These are phyloP conservation scores for Strigamia transsilvanica DNA, from an alignment of 2,888 invertebrate genomes.

Conservation along the genomic window DNA sequence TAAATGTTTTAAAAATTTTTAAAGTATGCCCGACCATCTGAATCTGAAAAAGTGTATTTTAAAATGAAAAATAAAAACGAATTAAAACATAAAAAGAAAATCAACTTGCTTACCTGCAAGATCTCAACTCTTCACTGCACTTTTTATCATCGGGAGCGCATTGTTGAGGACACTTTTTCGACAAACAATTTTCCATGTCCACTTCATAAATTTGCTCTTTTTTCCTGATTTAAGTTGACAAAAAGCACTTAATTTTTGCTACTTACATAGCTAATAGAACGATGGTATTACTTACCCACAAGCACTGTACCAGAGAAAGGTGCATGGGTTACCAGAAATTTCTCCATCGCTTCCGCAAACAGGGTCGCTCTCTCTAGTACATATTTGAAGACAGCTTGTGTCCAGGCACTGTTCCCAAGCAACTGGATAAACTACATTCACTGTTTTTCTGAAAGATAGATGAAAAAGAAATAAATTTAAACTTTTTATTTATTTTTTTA, in stretches of 20 bases:
- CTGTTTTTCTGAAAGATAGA: neutral
- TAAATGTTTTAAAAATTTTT: too few species aligned
- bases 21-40: too few species aligned
- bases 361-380: neutral
- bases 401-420: neutral
- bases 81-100: neutral
- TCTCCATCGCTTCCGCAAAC: constrained; percentile 32
- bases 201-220: constrained; percentile 6
- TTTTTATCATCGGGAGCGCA: neutral
- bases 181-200: neutral
- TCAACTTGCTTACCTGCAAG: neutral
- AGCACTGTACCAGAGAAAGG: neutral
- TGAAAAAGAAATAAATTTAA: neutral
- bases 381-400: neutral
- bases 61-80: neutral
- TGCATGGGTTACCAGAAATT: neutral
- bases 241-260: neutral
- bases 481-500: neutral
- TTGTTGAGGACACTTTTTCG: neutral
- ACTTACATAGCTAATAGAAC: too few species aligned
- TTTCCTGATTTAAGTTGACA: neutral
- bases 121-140: neutral
- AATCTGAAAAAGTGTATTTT: neutral
- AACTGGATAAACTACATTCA: neutral
- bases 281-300: neutral